Percentiles rank a stretch among this genome's conserved stretches.
Evolutionary conservation across 1,140 invertebrate genomes (phyloP).

Genomic region (Neodiprion pinetum): DNA sequence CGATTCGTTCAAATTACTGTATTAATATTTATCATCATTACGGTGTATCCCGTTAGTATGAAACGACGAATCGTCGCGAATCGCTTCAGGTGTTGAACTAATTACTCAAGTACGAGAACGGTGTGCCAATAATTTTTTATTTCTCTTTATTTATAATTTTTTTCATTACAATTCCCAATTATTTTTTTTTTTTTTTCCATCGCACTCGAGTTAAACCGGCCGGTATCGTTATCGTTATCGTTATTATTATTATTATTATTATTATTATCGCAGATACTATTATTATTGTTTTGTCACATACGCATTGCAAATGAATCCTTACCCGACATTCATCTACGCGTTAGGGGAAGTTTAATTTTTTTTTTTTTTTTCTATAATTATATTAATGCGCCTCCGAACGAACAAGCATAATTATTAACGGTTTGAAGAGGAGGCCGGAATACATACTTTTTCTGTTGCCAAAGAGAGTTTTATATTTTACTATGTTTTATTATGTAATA

Average conservation of each 20-base stretch:
- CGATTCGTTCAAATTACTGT: neutral
- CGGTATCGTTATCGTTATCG: no score
- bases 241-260: neutral
- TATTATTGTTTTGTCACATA: neutral
- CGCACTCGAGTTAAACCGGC: no score
- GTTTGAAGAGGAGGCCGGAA: neutral
- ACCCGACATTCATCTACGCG: neutral
- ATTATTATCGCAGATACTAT: no score
- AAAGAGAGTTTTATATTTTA: slow-evolving; percentile 39
- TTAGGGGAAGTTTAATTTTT: neutral
- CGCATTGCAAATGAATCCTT: neutral
- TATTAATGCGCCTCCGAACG: no score
- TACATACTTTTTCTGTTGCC: slow-evolving; percentile 38
- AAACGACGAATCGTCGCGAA: no score
- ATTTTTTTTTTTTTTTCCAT: neutral
- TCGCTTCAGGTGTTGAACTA: no score
- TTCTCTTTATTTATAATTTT: slow-evolving; percentile 13
- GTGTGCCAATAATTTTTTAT: slow-evolving; percentile 55
- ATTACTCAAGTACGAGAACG: slow-evolving; percentile 44
- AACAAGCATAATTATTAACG: neutral
- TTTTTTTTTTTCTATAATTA: neutral
- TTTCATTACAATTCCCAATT: neutral
- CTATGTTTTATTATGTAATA: neutral
- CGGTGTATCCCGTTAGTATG: no score
- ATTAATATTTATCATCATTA: no score